Conservation (phyloP, 1,140 invertebrate species). For the Scaptomyza graminum region DNA sequence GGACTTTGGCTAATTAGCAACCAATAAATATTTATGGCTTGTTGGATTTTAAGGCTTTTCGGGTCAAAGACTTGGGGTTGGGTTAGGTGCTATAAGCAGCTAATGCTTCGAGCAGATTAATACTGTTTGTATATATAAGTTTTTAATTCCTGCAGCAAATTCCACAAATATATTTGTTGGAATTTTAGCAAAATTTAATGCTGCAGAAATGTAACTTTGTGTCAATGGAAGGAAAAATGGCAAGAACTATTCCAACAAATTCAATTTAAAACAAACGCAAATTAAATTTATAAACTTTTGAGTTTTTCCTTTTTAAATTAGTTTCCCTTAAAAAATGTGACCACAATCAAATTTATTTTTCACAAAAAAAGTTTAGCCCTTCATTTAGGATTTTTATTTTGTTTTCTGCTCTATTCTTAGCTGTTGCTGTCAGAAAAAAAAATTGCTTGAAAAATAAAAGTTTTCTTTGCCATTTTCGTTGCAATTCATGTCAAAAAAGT, state of each 20-base stretch:
- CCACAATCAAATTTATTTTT: not conserved
- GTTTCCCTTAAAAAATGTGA: not conserved
- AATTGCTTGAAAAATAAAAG: not conserved
- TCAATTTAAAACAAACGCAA: too few species aligned
- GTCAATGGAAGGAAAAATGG: too few species aligned
- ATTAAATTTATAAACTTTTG: too few species aligned
- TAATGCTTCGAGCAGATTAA: constrained; percentile 3
- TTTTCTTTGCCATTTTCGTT: constrained; percentile 14
- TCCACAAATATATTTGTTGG: not conserved
- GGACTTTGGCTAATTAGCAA: constrained; percentile 58
- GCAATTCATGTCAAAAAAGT: not conserved
- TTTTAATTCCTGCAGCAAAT: not conserved
- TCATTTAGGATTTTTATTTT: not conserved
- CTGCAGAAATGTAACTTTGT: not conserved
- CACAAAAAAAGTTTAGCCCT: constrained; percentile 10
- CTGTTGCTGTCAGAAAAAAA: not conserved
- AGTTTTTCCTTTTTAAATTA: too few species aligned
- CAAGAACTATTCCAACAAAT: too few species aligned
- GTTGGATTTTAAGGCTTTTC: not conserved
- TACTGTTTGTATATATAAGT: not conserved
- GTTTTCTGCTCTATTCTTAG: not conserved
- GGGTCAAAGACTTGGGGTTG: not conserved
- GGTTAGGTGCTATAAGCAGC: constrained; percentile 25
- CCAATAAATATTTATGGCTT: constrained; percentile 70
- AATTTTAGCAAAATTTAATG: not conserved